These are phyloP conservation scores for Gnatocerus cornutus DNA, from an alignment of 2,888 invertebrate genomes.

Conservation along the genomic window DNA sequence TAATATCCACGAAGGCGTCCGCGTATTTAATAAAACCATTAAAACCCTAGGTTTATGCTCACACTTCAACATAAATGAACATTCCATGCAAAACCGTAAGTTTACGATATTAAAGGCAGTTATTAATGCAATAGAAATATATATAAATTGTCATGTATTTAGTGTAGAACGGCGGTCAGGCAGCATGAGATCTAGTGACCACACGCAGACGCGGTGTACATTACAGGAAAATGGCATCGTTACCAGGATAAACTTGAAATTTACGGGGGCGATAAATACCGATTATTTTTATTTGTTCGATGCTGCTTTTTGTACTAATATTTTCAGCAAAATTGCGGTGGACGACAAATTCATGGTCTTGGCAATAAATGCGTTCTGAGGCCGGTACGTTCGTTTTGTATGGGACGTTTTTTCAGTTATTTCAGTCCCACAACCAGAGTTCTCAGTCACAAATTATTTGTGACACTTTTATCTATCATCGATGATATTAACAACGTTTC, in stretches of 20 bases:
- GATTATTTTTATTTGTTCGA: conserved; percentile 22
- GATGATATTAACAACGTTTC: no score
- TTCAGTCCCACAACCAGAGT: no score
- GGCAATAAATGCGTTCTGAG: neutral
- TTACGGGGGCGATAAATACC: conserved; percentile 60
- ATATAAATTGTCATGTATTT: conserved; percentile 62
- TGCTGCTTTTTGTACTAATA: neutral
- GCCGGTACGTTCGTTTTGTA: conserved; percentile 34
- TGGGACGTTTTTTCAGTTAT: no score
- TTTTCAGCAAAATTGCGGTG: conserved; percentile 1
- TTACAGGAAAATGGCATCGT: conserved; percentile 57
- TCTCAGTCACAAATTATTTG: no score
- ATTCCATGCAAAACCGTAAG: conserved; percentile 58
- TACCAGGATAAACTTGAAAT: conserved; percentile 56
- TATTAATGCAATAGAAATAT: conserved; percentile 63
- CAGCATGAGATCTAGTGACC: conserved; percentile 59
- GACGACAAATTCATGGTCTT: conserved; percentile 4
- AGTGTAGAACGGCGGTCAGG: conserved; percentile 59
- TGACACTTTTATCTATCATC: no score
- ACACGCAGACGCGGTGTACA: conserved; percentile 58
- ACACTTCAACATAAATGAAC: conserved; percentile 63
- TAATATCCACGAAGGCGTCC: conserved; percentile 60
- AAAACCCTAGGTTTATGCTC: conserved; percentile 64
- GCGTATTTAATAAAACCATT: conserved; percentile 66
- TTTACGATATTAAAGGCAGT: conserved; percentile 61